phyloP scores from a whole-genome alignment of 2,113 vertebrate species.

The Sialia sialis region DNA sequence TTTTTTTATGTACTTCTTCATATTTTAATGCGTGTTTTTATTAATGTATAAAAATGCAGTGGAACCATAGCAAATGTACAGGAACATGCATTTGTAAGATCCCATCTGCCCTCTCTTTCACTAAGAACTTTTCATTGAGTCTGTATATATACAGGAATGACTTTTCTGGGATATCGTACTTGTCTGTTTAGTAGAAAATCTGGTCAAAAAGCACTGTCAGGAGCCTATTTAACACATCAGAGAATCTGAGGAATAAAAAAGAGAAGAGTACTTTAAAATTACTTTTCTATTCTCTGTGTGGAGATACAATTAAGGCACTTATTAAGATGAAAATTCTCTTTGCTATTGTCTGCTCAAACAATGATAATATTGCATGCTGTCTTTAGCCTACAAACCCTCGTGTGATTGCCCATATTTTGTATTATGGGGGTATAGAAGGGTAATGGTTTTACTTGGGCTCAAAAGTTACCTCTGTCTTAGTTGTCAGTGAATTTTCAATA shows the following conservation, averaged over 20 bases:
- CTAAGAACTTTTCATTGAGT: background rate
- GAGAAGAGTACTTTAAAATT: background rate
- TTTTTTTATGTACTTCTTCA: background rate
- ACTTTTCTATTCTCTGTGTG: background rate
- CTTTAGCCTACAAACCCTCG: background rate
- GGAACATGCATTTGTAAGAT: background rate
- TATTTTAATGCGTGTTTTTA: background rate
- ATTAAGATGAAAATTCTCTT: slow-evolving; percentile 2
- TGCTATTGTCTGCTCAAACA: background rate
- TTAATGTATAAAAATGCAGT: background rate
- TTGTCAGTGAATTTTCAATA: background rate
- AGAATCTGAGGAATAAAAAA: slow-evolving; percentile 1
- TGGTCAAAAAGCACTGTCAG: slow-evolving; percentile 1
- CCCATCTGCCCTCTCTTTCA: background rate
- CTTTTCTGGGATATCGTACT: background rate
- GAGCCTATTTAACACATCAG: background rate
- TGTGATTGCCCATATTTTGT: background rate
- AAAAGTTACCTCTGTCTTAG: background rate
- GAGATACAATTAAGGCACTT: background rate
- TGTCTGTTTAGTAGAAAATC: slow-evolving; percentile 21
- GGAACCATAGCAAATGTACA: background rate
- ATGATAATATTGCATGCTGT: background rate
- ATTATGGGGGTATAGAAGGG: background rate
- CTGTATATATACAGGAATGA: background rate
- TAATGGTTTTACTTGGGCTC: background rate